Evolutionary conservation across 2,888 invertebrate species (phyloP), one percentile per base, ranked within the genome.

Genomic region (Scaptodrosophila latifasciaeformis): DNA sequence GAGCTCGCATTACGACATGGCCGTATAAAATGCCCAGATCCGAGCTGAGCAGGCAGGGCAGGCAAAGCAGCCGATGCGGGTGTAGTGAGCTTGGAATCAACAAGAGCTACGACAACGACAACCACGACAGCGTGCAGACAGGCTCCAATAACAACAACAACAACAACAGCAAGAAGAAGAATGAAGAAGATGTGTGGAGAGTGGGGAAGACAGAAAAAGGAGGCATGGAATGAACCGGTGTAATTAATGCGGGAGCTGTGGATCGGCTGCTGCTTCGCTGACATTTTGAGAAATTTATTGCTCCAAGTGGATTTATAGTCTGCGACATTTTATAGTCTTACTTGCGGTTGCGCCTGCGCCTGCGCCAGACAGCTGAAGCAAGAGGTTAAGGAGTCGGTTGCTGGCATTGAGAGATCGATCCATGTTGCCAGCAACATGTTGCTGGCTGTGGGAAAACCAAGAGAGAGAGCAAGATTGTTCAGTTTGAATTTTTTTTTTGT

Each of bases 241-340:
- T 79, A 82, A 82, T 82, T 82, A 79, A 79, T 79, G 79, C 79
- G 79, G 79, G 79, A 82, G 79, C 82, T 45, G 45, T 31, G 19
- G 24, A 24, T 24, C 40, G 40, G 40, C 40, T 21, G 15, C 12
- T n/a, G 43, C 76, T 72, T 80, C 65, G 80, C 82, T 76, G 75
- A 76, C 75, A 76, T 81, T 76, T 76, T 76, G 81, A 81, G 75
- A 76, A 76, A 76, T 76, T 76, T 76, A 76, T 76, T 80, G 82
- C 82, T 62, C 67, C 75, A 77, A 81, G 75, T 76, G 75, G 75
- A 76, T 76, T 76, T 76, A 76, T 76, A 77, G 75, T 76, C 75
- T 82, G 75, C 75, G 75, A 76, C 75, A 76, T 76, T 76, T 81
- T 76, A 76, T 76, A 81, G 75, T 72, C 67, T 77, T 80, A 63